Conservation (phyloP, 2,113 vertebrate species). For the Menura novaehollandiae region DNA sequence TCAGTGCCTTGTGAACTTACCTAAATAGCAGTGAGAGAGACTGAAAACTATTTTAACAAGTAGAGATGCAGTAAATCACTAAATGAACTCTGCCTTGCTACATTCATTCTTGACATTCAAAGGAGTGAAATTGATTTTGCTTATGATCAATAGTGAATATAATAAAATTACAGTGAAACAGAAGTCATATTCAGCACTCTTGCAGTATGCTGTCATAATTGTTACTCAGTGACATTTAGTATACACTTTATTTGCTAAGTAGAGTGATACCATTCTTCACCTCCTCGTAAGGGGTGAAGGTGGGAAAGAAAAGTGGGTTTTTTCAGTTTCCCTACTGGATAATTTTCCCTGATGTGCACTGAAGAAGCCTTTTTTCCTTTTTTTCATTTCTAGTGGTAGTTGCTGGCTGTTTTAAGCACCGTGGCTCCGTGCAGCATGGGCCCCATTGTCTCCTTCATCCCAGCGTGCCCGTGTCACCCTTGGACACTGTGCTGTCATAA, state of each 20-base stretch:
- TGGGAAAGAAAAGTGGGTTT: not conserved
- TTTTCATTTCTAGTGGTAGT: not conserved
- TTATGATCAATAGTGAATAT: not conserved
- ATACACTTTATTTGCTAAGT: not conserved
- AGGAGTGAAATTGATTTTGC: not conserved
- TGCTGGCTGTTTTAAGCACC: not conserved
- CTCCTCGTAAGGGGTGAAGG: not conserved
- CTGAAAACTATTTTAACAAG: not conserved
- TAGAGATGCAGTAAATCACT: not conserved
- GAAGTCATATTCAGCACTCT: not conserved
- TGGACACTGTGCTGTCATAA: constrained; percentile 46
- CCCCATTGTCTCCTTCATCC: not conserved
- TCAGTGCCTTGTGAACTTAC: not conserved
- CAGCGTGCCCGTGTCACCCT: not conserved
- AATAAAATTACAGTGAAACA: not conserved
- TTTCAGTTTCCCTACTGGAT: not conserved
- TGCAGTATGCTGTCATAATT: not conserved
- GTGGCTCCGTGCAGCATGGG: not conserved
- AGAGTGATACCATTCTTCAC: not conserved
- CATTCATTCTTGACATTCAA: not conserved
- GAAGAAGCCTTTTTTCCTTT: not conserved
- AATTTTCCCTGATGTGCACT: not conserved
- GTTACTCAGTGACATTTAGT: not conserved
- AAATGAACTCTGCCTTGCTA: not conserved
- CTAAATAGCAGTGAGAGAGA: not conserved